A percentile compares a stretch with the other conserved stretches of the same genome.
phyloP scores from a whole-genome alignment of 1,140 invertebrate genomes.

The Lamellibrachia luymesi region DNA sequence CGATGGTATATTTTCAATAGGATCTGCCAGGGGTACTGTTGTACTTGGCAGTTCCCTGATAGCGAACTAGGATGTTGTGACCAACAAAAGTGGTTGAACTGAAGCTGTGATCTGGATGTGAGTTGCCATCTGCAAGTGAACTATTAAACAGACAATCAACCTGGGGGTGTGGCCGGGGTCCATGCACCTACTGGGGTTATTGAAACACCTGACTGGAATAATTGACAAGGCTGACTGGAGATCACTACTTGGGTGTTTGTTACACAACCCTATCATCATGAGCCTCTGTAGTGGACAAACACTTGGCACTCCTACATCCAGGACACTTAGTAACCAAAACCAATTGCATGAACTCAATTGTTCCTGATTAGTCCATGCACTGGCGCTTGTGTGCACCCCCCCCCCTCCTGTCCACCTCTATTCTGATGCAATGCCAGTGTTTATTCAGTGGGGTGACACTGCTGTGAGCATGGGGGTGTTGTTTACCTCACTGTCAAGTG shows the following conservation, averaged over 20 bases:
- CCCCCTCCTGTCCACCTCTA: background rate
- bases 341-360: background rate
- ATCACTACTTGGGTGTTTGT: background rate
- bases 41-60: no score
- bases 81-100: background rate
- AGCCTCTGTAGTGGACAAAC: background rate
- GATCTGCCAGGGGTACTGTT: no score
- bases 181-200: background rate
- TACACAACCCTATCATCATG: background rate
- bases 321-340: no score
- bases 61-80: background rate
- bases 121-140: background rate
- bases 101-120: background rate
- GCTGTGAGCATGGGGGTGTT: background rate
- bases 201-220: background rate
- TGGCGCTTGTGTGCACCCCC: no score
- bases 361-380: background rate
- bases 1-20: no score
- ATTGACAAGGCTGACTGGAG: background rate
- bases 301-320: background rate
- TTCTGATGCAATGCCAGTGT: background rate
- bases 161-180: background rate
- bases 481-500: background rate
- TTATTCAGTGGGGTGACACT: background rate
- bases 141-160: background rate